Base-by-base conservation (phyloP, 2,888 invertebrate species). In the Uropetala carovei region DNA sequence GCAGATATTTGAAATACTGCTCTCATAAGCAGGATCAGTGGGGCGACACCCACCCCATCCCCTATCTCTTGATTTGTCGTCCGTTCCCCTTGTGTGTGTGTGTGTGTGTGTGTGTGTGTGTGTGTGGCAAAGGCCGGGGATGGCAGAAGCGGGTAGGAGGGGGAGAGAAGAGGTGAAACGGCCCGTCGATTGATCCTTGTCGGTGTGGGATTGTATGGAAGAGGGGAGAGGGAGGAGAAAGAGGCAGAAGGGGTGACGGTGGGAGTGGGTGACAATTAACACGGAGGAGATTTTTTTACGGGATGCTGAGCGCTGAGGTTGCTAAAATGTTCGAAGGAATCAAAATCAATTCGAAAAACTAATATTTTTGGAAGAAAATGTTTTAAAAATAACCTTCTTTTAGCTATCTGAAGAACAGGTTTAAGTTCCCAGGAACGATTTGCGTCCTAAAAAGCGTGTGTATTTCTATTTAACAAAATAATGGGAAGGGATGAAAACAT, bases 1-100 rank as follows among this genome's bases (percentile, higher is more conserved):
- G 86, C 89, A 60, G 43, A 64, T 89, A 68, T 68, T 64, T 68
- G 89, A 89, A 89, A 89, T 68, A 89, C 68, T 89, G 64, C 64
- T 16, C 89, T 68, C 89, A 43, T 89, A 64, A 56, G 89, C 64
- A 27, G 68, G 43, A 64, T 68, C 68, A 13, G 64, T 5, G 85
- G 10, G 27, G 43, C 56, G 56, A 59, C 59, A 27, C 59, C 22
- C 30, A 5, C 30, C 43, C 56, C 18, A 59, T 22, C 85, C 57
- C 27, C 14, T 64, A 59, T 43, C 43, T 27, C 89, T 60, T 89
- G 89, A 89, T 89, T 89, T 89, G 89, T 89, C 27, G 89, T 18
- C 68, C 43, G 30, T 64, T 43, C 27, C 27, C 18, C 11, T 56
- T 43, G 56, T 9, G 84, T 84, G 14, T 43, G 84, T 1, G 58